Evolutionary conservation across 2,797 vertebrate genomes (phyloP).

Genomic region (Hoplostethus atlanticus): DNA sequence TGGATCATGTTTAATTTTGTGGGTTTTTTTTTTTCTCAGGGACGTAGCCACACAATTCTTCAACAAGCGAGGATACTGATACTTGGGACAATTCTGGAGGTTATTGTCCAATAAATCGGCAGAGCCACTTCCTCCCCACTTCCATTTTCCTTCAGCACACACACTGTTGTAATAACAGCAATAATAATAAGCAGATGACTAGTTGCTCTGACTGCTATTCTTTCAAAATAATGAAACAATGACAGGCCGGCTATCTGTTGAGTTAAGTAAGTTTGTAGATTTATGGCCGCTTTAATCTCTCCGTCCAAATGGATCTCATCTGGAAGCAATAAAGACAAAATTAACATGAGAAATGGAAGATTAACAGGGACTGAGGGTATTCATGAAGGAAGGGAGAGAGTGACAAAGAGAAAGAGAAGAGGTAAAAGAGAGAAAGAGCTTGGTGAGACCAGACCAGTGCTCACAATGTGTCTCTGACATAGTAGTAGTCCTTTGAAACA

Average conservation of each 20-base stretch:
- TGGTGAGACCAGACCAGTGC: constrained; percentile 23
- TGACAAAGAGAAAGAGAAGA: constrained; percentile 30
- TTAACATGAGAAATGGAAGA: constrained; percentile 76
- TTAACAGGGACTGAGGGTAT: constrained; percentile 65
- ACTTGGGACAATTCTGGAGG: constrained; percentile 45
- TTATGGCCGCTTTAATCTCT: constrained; percentile 75
- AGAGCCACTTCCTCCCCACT: constrained; percentile 59
- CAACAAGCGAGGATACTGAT: constrained; percentile 27
- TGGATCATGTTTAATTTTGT: constrained; percentile 57
- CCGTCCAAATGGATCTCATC: constrained; percentile 73
- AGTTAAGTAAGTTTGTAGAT: constrained; percentile 70
- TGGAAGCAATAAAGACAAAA: constrained; percentile 80
- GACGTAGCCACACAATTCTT: constrained; percentile 41
- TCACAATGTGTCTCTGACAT: constrained; percentile 47
- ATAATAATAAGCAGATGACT: constrained; percentile 79
- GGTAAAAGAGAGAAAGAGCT: constrained; percentile 34
- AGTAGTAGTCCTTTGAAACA: constrained; percentile 69
- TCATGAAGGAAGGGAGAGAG: constrained; percentile 43
- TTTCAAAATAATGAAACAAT: constrained; percentile 70
- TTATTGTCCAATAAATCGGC: constrained; percentile 60
- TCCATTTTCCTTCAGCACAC: constrained; percentile 59
- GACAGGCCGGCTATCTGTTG: constrained; percentile 59
- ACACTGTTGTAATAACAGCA: constrained; percentile 67
- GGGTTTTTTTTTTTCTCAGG: constrained; percentile 20
- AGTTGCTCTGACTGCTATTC: constrained; percentile 59